These are phyloP conservation scores for Takifugu bimaculatus DNA, from an alignment of 2,113 vertebrate species.

Conservation along the genomic window DNA sequence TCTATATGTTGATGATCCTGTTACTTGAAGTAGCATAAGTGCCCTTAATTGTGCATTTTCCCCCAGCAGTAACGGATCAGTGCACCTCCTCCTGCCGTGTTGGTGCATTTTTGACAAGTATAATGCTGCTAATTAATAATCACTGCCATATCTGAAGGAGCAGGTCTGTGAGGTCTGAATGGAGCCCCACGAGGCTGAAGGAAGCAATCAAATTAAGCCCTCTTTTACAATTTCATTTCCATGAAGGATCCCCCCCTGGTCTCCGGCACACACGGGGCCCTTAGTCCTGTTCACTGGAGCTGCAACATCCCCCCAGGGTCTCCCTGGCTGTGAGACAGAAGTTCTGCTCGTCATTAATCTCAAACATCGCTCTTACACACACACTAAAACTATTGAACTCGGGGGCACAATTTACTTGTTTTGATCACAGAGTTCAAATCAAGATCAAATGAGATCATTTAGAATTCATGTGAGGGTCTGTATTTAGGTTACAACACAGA, in stretches of 20 bases:
- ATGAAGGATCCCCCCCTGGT: slow-evolving; percentile 30
- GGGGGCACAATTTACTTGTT: slow-evolving; percentile 31
- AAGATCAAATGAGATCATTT: slow-evolving; percentile 44
- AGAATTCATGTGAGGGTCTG: slow-evolving; percentile 21
- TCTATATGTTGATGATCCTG: too few species aligned
- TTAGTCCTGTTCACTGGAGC: slow-evolving; percentile 72
- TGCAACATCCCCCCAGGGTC: slow-evolving; percentile 62
- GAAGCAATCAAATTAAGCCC: slow-evolving; percentile 44
- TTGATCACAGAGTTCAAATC: slow-evolving; percentile 22
- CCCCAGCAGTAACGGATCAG: neutral
- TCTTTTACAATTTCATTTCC: slow-evolving; percentile 55
- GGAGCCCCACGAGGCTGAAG: slow-evolving; percentile 39
- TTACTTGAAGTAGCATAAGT: too few species aligned
- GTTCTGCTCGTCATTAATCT: slow-evolving; percentile 42
- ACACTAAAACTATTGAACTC: slow-evolving; percentile 12
- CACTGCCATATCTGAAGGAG: slow-evolving; percentile 26
- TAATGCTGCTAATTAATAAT: slow-evolving; percentile 44
- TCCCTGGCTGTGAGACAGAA: slow-evolving; percentile 47
- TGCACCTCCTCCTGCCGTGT: neutral
- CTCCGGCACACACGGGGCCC: slow-evolving; percentile 61
- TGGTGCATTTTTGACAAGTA: slow-evolving; percentile 9
- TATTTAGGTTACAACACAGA: neutral
- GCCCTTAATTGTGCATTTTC: too few species aligned
- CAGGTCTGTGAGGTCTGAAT: slow-evolving; percentile 25
- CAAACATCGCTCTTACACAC: slow-evolving; percentile 19